Conservation (phyloP, 2,797 vertebrate species). For the Myotis daubentonii region DNA sequence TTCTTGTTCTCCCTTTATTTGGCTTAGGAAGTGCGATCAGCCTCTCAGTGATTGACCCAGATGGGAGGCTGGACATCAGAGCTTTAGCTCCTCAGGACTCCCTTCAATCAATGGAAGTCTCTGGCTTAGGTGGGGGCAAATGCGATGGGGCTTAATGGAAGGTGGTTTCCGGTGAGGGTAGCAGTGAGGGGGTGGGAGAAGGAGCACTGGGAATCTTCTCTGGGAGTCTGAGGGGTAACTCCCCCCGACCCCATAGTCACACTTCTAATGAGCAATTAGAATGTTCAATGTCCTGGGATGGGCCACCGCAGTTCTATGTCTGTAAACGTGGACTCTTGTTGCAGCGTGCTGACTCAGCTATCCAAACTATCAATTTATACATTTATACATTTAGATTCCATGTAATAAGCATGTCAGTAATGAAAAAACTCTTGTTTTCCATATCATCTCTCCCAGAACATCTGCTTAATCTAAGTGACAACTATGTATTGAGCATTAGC, state of each 20-base stretch:
- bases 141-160: background rate
- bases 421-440: background rate
- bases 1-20: background rate
- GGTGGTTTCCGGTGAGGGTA: background rate
- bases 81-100: background rate
- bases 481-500: background rate
- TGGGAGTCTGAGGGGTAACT: background rate
- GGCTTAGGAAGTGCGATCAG: background rate
- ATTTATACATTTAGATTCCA: background rate
- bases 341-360: background rate
- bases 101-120: background rate
- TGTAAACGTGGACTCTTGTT: background rate
- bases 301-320: background rate
- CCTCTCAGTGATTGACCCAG: background rate
- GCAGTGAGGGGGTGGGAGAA: background rate
- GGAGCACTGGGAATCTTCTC: background rate
- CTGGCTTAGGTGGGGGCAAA: background rate
- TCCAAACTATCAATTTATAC: background rate
- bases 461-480: constrained; percentile 31
- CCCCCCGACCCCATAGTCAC: background rate
- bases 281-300: background rate
- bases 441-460: background rate
- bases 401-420: background rate
- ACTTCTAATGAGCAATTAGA: background rate
- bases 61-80: too few species aligned